Base-by-base conservation (phyloP, 2,113 vertebrate species). In the Athene cunicularia region DNA sequence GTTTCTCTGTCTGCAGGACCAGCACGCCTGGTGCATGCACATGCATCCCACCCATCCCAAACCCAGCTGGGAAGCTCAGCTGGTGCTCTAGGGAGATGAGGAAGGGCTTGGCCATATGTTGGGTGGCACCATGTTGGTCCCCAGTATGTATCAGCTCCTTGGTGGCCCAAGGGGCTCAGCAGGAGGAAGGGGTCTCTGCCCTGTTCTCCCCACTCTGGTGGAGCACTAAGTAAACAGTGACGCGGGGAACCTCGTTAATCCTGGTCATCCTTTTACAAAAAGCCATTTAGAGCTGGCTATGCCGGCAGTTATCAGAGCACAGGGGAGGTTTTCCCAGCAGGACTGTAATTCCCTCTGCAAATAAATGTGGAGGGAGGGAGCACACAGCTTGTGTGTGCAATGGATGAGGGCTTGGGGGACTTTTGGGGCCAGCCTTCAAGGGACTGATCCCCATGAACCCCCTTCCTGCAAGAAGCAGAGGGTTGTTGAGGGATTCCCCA, bases 311-410 rank as follows among this genome's bases (percentile, higher is more conserved):
- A 94, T 70, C 91, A 50, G 84, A 82, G 94, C 32, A 84, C 62
- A 49, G 49, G 84, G 74, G 70, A 93, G 93, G 89, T 56, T 95
- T 97, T 96, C 89, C 49, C 95, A 95, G 94, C 93, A 79, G 84
- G 95, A 66, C 62, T 58, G 82, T 97, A 96, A 96, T 96, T 96
- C 93, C 71, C 74, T 95, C 74, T 0, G 3, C 93, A 97, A 96
- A 97, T 91, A 95, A 93, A 90, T 66, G 58, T 0, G 0, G 67
- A 90, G 76, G 66, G 53, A 85, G 76, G 33, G 90, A 66, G 66
- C 70, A 74, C 80, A 62, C 56, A 91, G 80, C 62, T 82, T 93
- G 64, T 47, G 27, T 41, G 70, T 82, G 17, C 0, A 1, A 22
- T 11, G 45, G 62, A 10, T 82, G 90, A 39, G 49, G 62, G 45